Conservation (phyloP, 64 coral and sea anemone species). For the Stichodactyla mertensii region DNA sequence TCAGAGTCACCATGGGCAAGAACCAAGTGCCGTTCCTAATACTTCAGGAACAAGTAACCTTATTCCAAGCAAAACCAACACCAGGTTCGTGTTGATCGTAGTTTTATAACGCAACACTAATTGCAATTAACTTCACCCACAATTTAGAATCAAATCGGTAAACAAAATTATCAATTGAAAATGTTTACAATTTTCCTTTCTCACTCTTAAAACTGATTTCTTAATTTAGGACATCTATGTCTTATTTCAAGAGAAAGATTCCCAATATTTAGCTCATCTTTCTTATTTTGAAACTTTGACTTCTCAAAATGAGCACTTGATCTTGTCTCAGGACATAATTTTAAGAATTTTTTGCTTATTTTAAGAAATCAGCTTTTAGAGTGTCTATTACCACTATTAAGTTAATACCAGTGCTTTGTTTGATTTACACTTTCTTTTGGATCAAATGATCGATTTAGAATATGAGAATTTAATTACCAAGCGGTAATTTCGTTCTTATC, state of each 20-base stretch:
- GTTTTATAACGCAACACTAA: background rate
- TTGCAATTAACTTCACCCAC: background rate
- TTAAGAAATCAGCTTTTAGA: too few relatives aligned
- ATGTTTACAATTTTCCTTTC: conserved; percentile 3
- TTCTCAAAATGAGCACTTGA: too few relatives aligned
- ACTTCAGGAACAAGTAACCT: background rate
- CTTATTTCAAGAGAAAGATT: too few relatives aligned
- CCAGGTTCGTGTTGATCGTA: conserved; percentile 1
- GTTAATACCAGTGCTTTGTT: background rate
- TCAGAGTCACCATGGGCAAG: background rate
- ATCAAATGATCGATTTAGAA: background rate
- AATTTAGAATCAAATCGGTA: background rate
- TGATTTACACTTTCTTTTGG: background rate
- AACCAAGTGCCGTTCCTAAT: background rate
- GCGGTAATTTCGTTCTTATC: too few relatives aligned
- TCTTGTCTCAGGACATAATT: too few relatives aligned
- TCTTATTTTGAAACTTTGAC: too few relatives aligned
- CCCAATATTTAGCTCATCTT: too few relatives aligned
- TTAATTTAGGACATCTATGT: too few relatives aligned
- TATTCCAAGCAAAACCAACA: background rate
- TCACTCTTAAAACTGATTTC: too few relatives aligned
- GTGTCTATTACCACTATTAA: too few relatives aligned
- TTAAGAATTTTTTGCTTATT: too few relatives aligned
- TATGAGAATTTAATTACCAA: too few relatives aligned
- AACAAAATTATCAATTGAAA: background rate